A percentile compares a stretch with the other conserved stretches of the same genome.
phyloP scores from a whole-genome alignment of 2,113 vertebrate genomes.

The Eidolon helvum region DNA sequence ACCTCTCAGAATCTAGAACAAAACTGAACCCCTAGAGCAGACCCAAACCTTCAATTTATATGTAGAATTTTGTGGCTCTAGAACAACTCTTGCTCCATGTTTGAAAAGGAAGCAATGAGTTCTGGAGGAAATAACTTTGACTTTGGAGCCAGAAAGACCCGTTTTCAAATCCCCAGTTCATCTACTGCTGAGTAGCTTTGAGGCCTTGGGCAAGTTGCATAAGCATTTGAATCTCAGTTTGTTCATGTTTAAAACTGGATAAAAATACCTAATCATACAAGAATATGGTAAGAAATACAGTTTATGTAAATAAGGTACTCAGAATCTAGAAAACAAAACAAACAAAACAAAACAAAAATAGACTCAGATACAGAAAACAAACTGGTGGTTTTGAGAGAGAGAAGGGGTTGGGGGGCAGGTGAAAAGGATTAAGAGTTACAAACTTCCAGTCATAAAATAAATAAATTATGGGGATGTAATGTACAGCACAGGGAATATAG shows the following conservation, averaged over 20 bases:
- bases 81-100: background rate
- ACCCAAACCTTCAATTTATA: background rate
- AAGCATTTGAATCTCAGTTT: background rate
- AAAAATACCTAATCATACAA: background rate
- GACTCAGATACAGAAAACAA: background rate
- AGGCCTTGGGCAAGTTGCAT: background rate
- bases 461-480: background rate
- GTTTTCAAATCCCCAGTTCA: background rate
- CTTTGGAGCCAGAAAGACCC: background rate
- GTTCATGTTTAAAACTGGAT: background rate
- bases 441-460: background rate
- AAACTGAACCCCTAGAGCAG: background rate
- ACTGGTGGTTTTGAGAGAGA: background rate
- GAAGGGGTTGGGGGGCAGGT: background rate
- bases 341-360: background rate
- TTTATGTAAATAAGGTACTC: background rate
- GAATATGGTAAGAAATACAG: background rate
- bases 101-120: conserved; percentile 6
- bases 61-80: background rate
- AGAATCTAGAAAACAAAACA: background rate
- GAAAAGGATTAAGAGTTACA: background rate
- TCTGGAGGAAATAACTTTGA: background rate
- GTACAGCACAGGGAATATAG: background rate
- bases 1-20: background rate
- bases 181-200: background rate